Evolutionary conservation across 1,140 invertebrate species (phyloP).

Genomic region (Grapholita molesta): DNA sequence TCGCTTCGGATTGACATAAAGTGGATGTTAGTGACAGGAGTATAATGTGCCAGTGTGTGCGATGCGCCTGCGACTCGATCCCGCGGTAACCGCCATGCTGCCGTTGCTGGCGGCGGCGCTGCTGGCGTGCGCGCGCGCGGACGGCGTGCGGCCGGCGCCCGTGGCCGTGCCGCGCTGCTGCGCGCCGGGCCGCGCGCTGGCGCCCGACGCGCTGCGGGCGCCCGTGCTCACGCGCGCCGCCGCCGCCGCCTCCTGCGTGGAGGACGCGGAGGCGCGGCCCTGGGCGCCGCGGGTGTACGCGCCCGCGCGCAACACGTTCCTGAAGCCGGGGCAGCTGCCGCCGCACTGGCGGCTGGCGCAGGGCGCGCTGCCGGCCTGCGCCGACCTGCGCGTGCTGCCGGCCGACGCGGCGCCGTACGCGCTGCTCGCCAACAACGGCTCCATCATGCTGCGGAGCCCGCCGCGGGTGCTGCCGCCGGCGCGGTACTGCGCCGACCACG

Average conservation of each 20-base stretch:
- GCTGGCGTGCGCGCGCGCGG: slow-evolving; percentile 39
- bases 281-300: slow-evolving; percentile 79
- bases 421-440: slow-evolving; percentile 79
- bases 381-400: slow-evolving; percentile 34
- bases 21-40: not conserved
- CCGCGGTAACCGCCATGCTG: slow-evolving; percentile 29
- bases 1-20: not conserved
- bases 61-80: slow-evolving; percentile 22
- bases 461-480: slow-evolving; percentile 51
- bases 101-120: slow-evolving; percentile 18
- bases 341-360: slow-evolving; percentile 70
- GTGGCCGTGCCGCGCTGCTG: slow-evolving; percentile 79
- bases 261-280: slow-evolving; percentile 34
- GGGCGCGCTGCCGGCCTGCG: slow-evolving; percentile 60
- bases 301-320: slow-evolving; percentile 42
- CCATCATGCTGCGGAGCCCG: slow-evolving; percentile 70
- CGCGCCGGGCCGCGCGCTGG: slow-evolving; percentile 59
- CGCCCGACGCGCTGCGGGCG: slow-evolving; percentile 29
- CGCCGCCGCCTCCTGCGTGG: slow-evolving; percentile 16
- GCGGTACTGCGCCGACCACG: slow-evolving; percentile 80
- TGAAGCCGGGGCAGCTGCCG: slow-evolving; percentile 59
- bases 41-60: not conserved
- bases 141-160: slow-evolving; percentile 44
- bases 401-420: slow-evolving; percentile 63
- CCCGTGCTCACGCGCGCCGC: slow-evolving; percentile 27